These are phyloP conservation scores for Delia radicum DNA, from an alignment of 1,140 invertebrate genomes.

Conservation along the genomic window DNA sequence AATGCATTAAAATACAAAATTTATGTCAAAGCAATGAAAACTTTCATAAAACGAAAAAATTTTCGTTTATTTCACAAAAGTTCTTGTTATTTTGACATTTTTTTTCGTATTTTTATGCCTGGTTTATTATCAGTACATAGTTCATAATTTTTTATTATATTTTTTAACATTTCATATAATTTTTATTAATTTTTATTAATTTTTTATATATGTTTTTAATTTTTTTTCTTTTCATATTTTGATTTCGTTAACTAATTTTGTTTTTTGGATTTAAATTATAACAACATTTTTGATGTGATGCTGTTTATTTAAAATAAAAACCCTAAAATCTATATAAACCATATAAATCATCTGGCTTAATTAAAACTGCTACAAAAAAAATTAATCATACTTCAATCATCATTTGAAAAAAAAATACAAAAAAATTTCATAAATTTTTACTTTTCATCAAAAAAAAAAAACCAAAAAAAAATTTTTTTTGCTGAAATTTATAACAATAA, in stretches of 20 bases:
- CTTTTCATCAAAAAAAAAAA: constrained; percentile 21
- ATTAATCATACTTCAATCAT: not conserved
- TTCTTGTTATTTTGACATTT: too few relatives aligned
- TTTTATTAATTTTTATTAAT: not conserved
- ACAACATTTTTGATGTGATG: constrained; percentile 20
- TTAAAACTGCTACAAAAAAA: constrained; percentile 3
- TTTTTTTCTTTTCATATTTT: constrained; percentile 5
- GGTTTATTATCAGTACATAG: too few relatives aligned
- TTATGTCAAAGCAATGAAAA: too few relatives aligned
- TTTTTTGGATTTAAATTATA: not conserved
- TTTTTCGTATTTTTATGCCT: too few relatives aligned
- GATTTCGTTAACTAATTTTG: not conserved
- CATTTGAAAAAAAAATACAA: too few relatives aligned
- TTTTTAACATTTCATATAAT: too few relatives aligned
- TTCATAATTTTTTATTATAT: constrained; percentile 35
- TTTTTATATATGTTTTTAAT: not conserved
- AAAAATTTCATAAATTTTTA: not conserved
- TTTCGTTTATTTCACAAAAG: too few relatives aligned
- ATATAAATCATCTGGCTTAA: not conserved
- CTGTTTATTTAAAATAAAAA: constrained; percentile 10
- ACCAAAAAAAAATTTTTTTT: not conserved
- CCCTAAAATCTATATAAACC: not conserved
- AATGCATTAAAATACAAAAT: too few relatives aligned
- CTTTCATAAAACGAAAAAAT: too few relatives aligned
- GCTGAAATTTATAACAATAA: not conserved